phyloP scores from a whole-genome alignment of 2,888 invertebrate genomes.

The Nezara viridula region DNA sequence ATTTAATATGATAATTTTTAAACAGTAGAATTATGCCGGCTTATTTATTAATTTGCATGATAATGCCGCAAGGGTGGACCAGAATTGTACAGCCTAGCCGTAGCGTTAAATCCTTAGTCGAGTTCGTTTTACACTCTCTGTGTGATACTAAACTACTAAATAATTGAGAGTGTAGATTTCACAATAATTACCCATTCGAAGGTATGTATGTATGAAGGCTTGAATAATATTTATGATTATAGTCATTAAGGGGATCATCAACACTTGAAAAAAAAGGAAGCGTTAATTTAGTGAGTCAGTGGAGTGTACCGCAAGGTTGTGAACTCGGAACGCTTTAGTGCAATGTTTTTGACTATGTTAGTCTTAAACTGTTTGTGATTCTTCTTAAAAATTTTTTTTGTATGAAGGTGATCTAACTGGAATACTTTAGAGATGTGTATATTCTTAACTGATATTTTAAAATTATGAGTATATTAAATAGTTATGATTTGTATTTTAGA shows the following conservation, averaged over 20 bases:
- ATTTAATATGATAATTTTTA: slow-evolving; percentile 44
- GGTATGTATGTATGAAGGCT: background rate
- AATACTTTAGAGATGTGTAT: no score
- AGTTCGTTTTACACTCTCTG: background rate
- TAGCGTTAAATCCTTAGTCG: slow-evolving; percentile 24
- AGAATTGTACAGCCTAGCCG: background rate
- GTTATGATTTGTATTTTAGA: no score
- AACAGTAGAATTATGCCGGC: slow-evolving; percentile 27
- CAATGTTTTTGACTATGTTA: background rate
- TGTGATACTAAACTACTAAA: background rate
- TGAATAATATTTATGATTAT: background rate
- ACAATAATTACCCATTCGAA: background rate
- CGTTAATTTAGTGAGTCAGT: background rate
- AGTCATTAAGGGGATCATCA: background rate
- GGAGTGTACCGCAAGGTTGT: background rate
- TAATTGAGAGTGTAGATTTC: background rate
- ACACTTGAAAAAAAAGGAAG: background rate
- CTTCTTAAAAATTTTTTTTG: background rate
- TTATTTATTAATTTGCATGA: slow-evolving; percentile 39
- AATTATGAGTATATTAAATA: no score
- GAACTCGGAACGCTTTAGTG: background rate
- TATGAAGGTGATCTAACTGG: background rate
- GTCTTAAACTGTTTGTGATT: background rate
- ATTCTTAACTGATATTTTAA: no score
- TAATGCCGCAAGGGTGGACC: background rate